These are phyloP conservation scores for Plebejus melissa DNA, from an alignment of 2,888 invertebrate species.

Conservation along the genomic window DNA sequence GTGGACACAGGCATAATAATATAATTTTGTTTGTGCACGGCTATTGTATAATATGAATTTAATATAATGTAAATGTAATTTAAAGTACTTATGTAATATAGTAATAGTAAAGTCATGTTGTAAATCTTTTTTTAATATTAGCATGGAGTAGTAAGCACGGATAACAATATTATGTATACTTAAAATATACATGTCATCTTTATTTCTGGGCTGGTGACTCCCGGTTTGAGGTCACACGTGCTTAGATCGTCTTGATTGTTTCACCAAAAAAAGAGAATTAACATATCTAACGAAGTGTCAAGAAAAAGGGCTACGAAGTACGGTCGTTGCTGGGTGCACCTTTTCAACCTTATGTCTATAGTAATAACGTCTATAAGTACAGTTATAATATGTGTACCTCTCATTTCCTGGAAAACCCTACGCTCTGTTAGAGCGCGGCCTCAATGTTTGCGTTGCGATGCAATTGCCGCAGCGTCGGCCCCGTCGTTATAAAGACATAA, in stretches of 20 bases:
- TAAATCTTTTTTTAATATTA: too few species aligned
- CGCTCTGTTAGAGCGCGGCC: background rate
- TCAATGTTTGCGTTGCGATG: too few species aligned
- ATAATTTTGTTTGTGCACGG: background rate
- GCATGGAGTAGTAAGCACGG: too few species aligned
- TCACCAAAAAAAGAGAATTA: background rate
- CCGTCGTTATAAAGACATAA: too few species aligned
- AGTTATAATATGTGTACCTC: background rate
- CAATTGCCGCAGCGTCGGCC: too few species aligned
- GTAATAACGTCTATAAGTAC: background rate
- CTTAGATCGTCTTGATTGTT: background rate
- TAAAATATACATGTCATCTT: background rate
- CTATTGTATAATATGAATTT: background rate
- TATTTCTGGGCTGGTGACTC: background rate
- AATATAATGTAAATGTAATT: too few species aligned
- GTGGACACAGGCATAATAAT: background rate
- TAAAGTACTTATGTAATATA: too few species aligned
- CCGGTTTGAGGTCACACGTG: background rate
- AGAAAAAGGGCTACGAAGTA: background rate
- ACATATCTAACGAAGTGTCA: slow-evolving; percentile 11
- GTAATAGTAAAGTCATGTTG: too few species aligned
- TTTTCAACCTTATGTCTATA: background rate
- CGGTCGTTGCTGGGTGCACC: background rate
- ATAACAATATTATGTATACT: background rate
- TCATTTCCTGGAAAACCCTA: background rate